Conservation (phyloP, 2,888 invertebrate genomes). For the Phyto melanocephala region DNA sequence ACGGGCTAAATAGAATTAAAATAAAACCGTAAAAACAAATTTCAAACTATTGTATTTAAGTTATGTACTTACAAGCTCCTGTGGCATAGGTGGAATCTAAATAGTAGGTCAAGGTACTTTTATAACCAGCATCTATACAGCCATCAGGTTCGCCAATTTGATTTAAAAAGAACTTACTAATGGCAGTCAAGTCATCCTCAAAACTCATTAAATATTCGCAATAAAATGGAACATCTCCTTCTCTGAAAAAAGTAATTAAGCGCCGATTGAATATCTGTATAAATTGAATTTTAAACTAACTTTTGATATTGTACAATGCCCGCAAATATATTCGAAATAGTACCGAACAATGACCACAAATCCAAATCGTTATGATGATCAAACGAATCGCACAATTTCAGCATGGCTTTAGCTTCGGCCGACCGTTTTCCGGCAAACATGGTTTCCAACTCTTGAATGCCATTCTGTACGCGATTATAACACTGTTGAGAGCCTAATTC, state of each 20-base stretch:
- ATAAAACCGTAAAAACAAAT: too few species aligned
- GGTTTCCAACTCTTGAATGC: slow-evolving; percentile 72
- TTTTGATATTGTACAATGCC: slow-evolving; percentile 73
- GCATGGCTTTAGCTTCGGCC: slow-evolving; percentile 72
- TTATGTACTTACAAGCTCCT: slow-evolving; percentile 70
- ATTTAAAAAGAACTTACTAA: slow-evolving; percentile 69
- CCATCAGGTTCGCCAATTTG: slow-evolving; percentile 41
- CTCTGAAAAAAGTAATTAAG: slow-evolving; percentile 54
- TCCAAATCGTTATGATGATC: slow-evolving; percentile 73
- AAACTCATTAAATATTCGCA: slow-evolving; percentile 70
- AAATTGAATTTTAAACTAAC: slow-evolving; percentile 64
- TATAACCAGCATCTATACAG: slow-evolving; percentile 71
- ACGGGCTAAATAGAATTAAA: slow-evolving; percentile 80
- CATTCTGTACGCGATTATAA: slow-evolving; percentile 75
- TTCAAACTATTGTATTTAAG: too few species aligned
- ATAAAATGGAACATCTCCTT: slow-evolving; percentile 66
- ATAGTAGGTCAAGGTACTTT: slow-evolving; percentile 67
- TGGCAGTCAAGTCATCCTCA: slow-evolving; percentile 71
- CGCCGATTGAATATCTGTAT: not conserved
- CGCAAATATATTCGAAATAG: slow-evolving; percentile 73
- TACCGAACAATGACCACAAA: slow-evolving; percentile 74
- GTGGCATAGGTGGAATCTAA: slow-evolving; percentile 62
- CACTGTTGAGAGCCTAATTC: slow-evolving; percentile 74
- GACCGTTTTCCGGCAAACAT: slow-evolving; percentile 71
- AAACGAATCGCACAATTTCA: slow-evolving; percentile 75